These are phyloP conservation scores for Uloborus plumipes DNA, from an alignment of 2,888 invertebrate genomes.

Conservation along the genomic window DNA sequence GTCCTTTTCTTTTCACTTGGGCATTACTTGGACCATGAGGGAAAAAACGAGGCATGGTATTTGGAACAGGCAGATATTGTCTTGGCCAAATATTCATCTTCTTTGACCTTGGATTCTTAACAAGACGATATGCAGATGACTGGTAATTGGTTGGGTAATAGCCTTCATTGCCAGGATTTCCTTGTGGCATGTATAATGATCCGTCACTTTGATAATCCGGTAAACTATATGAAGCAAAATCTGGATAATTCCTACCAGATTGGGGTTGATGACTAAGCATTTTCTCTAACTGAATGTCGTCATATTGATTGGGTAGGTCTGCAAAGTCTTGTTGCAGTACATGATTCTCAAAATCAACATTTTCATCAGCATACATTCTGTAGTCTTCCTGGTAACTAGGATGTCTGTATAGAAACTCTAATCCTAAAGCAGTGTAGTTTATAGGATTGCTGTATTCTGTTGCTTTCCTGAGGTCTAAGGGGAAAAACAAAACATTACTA, in stretches of 20 bases:
- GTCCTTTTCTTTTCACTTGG: neutral
- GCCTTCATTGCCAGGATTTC: conserved; percentile 21
- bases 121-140: conserved; percentile 27
- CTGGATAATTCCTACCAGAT: conserved; percentile 40
- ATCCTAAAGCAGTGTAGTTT: conserved; percentile 73
- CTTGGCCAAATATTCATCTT: conserved; percentile 23
- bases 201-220: conserved; percentile 48
- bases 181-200: conserved; percentile 56
- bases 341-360: conserved; percentile 46
- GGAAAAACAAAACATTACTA: neutral
- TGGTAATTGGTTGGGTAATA: conserved; percentile 45
- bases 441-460: conserved; percentile 72
- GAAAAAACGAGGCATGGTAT: conserved; percentile 12
- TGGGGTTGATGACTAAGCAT: conserved; percentile 29
- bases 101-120: conserved; percentile 43
- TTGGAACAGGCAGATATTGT: conserved; percentile 16
- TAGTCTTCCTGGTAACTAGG: conserved; percentile 69
- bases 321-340: conserved; percentile 53
- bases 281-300: conserved; percentile 51
- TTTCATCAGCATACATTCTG: conserved; percentile 52
- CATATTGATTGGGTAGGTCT: conserved; percentile 45
- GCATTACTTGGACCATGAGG: neutral
- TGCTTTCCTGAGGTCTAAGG: conserved; percentile 69
- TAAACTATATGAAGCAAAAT: conserved; percentile 40
- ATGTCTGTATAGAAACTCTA: conserved; percentile 72